Conservation (phyloP, 2,797 vertebrate genomes). For the Emydoidea blandingii region DNA sequence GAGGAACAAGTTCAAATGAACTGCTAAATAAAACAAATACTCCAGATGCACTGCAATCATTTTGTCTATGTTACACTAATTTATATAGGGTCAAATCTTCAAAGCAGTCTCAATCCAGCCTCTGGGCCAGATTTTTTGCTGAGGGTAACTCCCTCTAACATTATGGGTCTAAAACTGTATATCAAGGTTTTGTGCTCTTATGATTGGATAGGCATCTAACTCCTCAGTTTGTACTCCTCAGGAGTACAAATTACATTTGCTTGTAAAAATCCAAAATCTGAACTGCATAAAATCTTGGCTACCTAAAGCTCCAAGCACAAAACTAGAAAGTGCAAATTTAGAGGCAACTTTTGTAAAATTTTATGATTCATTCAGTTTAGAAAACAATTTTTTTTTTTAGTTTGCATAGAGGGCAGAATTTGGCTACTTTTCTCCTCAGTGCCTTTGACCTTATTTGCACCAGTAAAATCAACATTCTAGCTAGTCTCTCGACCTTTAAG, state of each 20-base stretch:
- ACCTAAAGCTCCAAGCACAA: not conserved
- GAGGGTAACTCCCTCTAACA: not conserved
- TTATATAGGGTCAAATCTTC: not conserved
- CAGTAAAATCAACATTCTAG: not conserved
- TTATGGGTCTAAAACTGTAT: not conserved
- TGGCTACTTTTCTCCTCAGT: not conserved
- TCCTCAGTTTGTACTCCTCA: not conserved
- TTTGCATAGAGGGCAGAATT: not conserved
- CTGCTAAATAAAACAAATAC: conserved; percentile 27
- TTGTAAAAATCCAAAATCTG: conserved; percentile 1
- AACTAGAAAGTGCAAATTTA: conserved; percentile 29
- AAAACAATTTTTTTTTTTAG: not conserved
- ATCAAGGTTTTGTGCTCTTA: not conserved
- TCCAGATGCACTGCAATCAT: not conserved
- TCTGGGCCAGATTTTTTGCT: not conserved
- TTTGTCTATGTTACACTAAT: not conserved
- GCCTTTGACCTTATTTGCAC: not conserved
- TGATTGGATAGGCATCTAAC: not conserved
- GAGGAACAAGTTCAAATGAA: conserved; percentile 22
- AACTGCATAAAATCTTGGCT: not conserved
- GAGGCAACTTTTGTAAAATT: not conserved
- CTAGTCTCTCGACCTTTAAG: not conserved
- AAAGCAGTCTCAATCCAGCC: rapidly evolving
- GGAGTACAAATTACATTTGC: not conserved
- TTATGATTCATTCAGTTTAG: not conserved